Evolutionary conservation across 2,888 invertebrate genomes (phyloP).

Genomic region (Neoitamus cyanurus): DNA sequence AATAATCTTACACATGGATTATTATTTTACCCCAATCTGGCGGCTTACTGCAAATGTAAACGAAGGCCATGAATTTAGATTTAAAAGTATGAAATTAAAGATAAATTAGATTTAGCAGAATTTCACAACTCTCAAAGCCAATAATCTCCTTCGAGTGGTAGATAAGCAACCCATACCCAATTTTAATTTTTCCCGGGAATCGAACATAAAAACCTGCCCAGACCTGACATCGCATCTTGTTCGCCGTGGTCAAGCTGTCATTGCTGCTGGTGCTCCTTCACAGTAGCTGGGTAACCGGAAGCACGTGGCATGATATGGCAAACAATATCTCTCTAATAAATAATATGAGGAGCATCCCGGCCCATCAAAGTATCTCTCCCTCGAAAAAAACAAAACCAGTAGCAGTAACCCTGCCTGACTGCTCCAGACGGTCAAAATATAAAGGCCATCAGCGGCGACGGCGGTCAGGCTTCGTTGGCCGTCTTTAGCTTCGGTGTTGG

Average conservation of each 20-base stretch:
- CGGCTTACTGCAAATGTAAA: no score
- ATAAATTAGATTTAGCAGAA: background rate
- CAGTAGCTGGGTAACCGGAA: conserved; percentile 34
- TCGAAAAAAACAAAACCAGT: conserved; percentile 20
- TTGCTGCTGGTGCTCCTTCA: background rate
- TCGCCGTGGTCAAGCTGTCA: background rate
- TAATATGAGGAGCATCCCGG: background rate
- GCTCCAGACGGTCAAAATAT: conserved; percentile 37
- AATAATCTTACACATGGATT: no score
- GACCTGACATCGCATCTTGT: background rate
- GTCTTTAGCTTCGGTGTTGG: conserved; percentile 25
- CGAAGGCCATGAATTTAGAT: no score
- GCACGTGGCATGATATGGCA: conserved; percentile 17
- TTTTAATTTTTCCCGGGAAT: background rate
- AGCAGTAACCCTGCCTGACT: background rate
- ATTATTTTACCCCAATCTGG: no score
- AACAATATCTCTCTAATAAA: conserved; percentile 11
- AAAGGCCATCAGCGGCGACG: background rate
- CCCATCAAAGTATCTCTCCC: background rate
- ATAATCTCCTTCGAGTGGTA: background rate
- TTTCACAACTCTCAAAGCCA: background rate
- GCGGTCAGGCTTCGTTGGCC: background rate
- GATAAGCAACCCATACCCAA: background rate
- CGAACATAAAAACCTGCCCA: conserved; percentile 10
- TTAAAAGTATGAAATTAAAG: background rate